These are phyloP conservation scores for Sthenelais limicola DNA, from an alignment of 2,888 invertebrate genomes.

Conservation along the genomic window DNA sequence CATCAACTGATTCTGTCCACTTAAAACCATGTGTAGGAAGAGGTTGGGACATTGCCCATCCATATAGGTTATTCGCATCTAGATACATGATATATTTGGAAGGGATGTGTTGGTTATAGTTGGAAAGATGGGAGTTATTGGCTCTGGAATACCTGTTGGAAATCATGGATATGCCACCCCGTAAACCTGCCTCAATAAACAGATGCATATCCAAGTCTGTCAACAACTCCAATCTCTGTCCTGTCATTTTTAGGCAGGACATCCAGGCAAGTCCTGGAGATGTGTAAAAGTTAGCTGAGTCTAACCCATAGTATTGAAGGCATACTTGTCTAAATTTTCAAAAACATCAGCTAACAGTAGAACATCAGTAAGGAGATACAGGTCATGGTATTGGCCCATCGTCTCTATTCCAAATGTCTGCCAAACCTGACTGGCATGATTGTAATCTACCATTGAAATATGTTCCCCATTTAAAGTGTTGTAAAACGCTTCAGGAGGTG, in stretches of 20 bases:
- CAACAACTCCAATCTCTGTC: constrained; percentile 54
- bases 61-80: constrained; percentile 58
- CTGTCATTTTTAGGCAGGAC: constrained; percentile 57
- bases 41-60: constrained; percentile 57
- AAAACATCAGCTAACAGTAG: constrained; percentile 63
- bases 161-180: constrained; percentile 41
- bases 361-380: constrained; percentile 56
- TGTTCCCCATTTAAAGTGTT: constrained; percentile 22
- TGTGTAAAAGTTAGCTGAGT: constrained; percentile 56
- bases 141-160: constrained; percentile 55
- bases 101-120: constrained; percentile 46
- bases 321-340: constrained; percentile 59
- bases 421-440: constrained; percentile 48
- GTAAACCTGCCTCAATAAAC: constrained; percentile 46
- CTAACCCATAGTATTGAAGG: constrained; percentile 54
- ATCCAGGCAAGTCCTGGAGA: constrained; percentile 61
- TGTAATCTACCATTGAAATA: constrained; percentile 49
- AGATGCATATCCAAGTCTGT: constrained; percentile 54
- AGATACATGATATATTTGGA: constrained; percentile 52
- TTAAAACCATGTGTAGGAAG: constrained; percentile 56
- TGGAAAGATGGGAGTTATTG: constrained; percentile 53
- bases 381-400: constrained; percentile 56
- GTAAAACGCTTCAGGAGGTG: constrained; percentile 42
- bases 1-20: constrained; percentile 48
- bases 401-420: constrained; percentile 43